Percentiles rank a stretch among this genome's conserved stretches.
These are phyloP conservation scores for Dicycla oo DNA, from an alignment of 2,888 invertebrate species.

Conservation along the genomic window DNA sequence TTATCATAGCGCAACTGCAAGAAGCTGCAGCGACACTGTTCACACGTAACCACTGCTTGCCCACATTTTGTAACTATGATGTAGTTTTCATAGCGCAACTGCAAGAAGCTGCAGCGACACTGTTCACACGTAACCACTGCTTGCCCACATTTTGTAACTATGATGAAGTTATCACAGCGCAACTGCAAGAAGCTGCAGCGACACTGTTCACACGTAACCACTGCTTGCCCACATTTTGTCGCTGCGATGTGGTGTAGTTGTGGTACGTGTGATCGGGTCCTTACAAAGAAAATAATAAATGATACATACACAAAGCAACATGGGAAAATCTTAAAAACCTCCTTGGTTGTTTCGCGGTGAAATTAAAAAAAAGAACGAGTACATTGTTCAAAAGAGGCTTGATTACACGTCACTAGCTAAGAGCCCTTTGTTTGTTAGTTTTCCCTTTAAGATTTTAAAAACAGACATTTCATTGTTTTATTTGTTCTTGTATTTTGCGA, in stretches of 20 bases:
- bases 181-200: not conserved
- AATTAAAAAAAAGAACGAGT: constrained; percentile 76
- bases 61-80: no score
- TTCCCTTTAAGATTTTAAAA: constrained; percentile 69
- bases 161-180: no score
- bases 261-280: not conserved
- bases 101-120: no score
- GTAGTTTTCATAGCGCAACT: no score
- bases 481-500: constrained; percentile 43
- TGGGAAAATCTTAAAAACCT: constrained; percentile 62
- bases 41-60: no score
- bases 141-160: no score
- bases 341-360: constrained; percentile 64
- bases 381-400: constrained; percentile 81
- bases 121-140: no score
- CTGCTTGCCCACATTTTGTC: not conserved
- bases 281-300: constrained; percentile 20
- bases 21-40: no score
- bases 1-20: no score
- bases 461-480: constrained; percentile 58
- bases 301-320: constrained; percentile 53
- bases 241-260: not conserved
- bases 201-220: not conserved
- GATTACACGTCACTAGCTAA: constrained; percentile 84
- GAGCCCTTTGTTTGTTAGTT: constrained; percentile 78